Base-by-base conservation (phyloP, 2,113 vertebrate species). In the Platichthys flesus region DNA sequence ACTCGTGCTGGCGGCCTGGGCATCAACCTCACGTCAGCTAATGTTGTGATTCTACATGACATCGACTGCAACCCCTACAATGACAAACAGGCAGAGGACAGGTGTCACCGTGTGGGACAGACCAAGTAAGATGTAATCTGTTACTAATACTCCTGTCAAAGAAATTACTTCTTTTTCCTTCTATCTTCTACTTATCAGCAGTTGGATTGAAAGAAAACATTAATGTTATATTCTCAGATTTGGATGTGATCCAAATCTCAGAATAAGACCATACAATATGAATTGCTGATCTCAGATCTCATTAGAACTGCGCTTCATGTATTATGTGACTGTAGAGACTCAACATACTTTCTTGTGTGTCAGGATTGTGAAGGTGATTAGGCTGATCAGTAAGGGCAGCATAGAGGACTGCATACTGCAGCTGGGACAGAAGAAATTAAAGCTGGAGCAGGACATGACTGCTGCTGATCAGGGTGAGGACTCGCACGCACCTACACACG, bases 61-160 rank as follows among this genome's bases (percentile, higher is more conserved):
- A 98, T 99, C n/a, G 97, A 99, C 81, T 98, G 95, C 86, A 99
- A 99, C 81, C 98, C 98, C 0, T 98, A 99, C 83, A 99, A 99
- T 3, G 98, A 99, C 88, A 98, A 99, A 76, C 98, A 99, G 90
- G 98, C 98, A 8, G 98, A 99, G 85, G 98, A 99, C 82, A 90
- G 98, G 52, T 99, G 98, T 89, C 98, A 99, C 58, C 94, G 98
- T 81, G 95, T 99, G n/a, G 98, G 98, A 21, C 97, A 99, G 88
- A 97, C 95, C 58, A 93, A 65, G 92, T 93, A 47, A 70, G 81
- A 75, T 40, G 12, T 0, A 54, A 23, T 79, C 10, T 52, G 1
- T 45, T 10, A 35, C 42, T 40, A 7, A 23, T 58, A 18, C 5
- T 26, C 15, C 20, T 51, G 42, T 58, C 5, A 49, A n/a, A 31